Percentiles rank a stretch among this genome's conserved stretches.
Evolutionary conservation across 1,140 invertebrate species (phyloP).

Genomic region (Drosophila lini): DNA sequence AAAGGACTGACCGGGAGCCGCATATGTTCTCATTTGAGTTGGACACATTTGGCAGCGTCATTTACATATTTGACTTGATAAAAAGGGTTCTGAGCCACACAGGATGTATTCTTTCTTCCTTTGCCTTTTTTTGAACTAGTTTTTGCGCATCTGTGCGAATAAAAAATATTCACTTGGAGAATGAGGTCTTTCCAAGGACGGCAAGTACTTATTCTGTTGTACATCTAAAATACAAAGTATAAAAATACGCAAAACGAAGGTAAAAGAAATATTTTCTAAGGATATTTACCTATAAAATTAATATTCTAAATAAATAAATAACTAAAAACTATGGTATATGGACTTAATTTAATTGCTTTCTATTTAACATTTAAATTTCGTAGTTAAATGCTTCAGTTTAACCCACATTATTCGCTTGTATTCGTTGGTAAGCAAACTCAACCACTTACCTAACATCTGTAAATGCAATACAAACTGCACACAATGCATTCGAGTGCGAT

Average conservation of each 20-base stretch:
- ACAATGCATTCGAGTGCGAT: slow-evolving; percentile 4
- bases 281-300: too few species aligned
- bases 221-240: too few species aligned
- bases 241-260: not conserved
- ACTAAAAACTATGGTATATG: not conserved
- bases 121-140: not conserved
- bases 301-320: too few species aligned
- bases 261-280: not conserved
- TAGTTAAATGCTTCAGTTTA: slow-evolving; percentile 1
- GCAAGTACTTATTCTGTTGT: not conserved
- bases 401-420: slow-evolving; percentile 16
- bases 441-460: slow-evolving; percentile 13
- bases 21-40: slow-evolving; percentile 42
- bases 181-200: not conserved
- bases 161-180: not conserved
- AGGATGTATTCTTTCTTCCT: not conserved
- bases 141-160: slow-evolving; percentile 1
- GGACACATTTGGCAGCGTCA: slow-evolving; percentile 49
- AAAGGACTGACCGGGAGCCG: slow-evolving; percentile 42
- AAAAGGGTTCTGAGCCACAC: slow-evolving; percentile 30
- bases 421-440: slow-evolving; percentile 10
- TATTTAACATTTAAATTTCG: not conserved
- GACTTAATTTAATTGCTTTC: not conserved
- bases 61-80: slow-evolving; percentile 59
- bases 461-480: slow-evolving; percentile 24